Evolutionary conservation across 2,888 invertebrate species (phyloP).

Genomic region (Pandemis cinnamomeana): DNA sequence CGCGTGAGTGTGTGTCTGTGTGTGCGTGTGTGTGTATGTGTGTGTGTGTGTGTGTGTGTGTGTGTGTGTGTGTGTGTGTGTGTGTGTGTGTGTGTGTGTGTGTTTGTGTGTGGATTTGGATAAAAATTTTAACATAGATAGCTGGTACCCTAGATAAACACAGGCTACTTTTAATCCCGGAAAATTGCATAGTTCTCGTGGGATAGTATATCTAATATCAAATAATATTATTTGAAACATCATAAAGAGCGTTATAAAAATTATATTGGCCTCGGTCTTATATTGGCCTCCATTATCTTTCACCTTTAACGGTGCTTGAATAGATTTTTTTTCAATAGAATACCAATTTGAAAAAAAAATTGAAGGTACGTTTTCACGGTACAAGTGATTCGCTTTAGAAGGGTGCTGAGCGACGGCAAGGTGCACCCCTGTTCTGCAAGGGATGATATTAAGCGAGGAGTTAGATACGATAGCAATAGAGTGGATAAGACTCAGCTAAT

Average conservation of each 20-base stretch:
- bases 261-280: neutral
- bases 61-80: too few species aligned
- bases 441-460: constrained; percentile 75
- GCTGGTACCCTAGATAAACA: too few species aligned
- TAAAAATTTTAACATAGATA: too few species aligned
- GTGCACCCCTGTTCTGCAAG: constrained; percentile 73
- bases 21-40: too few species aligned
- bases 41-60: too few species aligned
- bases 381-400: constrained; percentile 77
- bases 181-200: too few species aligned
- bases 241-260: neutral
- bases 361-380: constrained; percentile 67
- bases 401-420: constrained; percentile 60
- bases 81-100: too few species aligned
- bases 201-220: too few species aligned
- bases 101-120: too few species aligned
- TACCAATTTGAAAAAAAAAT: constrained; percentile 49
- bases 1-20: too few species aligned
- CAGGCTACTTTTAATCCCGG: too few species aligned
- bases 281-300: constrained; percentile 7
- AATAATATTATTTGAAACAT: neutral
- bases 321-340: constrained; percentile 14
- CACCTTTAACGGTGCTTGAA: constrained; percentile 1
- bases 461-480: constrained; percentile 50
- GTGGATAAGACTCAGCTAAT: constrained; percentile 48